These are phyloP conservation scores for Scaptomyza flava DNA, from an alignment of 2,888 invertebrate species.

Conservation along the genomic window DNA sequence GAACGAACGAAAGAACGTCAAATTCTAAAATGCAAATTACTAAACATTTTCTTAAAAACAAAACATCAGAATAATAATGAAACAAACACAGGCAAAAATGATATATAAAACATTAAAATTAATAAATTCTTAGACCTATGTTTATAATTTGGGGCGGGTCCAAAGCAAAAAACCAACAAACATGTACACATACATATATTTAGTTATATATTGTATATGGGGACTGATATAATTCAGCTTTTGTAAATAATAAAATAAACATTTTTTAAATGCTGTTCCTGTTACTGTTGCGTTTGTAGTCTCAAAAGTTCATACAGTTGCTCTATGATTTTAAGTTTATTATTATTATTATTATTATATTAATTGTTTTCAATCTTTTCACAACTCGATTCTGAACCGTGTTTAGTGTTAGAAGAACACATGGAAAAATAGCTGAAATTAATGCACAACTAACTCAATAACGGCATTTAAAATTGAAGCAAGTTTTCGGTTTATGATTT, in stretches of 20 bases:
- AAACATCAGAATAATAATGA: constrained; percentile 45
- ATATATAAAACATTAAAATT: constrained; percentile 29
- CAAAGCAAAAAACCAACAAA: constrained; percentile 37
- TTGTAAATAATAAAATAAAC: constrained; percentile 68
- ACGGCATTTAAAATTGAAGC: constrained; percentile 18
- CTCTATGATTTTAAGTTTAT: constrained; percentile 33
- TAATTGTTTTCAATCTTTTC: constrained; percentile 9
- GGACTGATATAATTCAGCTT: constrained; percentile 16
- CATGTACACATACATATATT: constrained; percentile 6
- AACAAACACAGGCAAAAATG: constrained; percentile 35
- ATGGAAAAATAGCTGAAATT: constrained; percentile 36
- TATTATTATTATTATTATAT: constrained; percentile 33
- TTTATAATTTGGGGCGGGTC: constrained; percentile 22
- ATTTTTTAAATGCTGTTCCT: constrained; percentile 78
- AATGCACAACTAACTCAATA: constrained; percentile 21
- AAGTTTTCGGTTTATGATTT: constrained; percentile 5
- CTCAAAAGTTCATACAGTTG: constrained; percentile 70
- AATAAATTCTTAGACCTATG: constrained; percentile 51
- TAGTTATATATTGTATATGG: constrained; percentile 8
- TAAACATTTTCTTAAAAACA: constrained; percentile 59
- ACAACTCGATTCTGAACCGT: constrained; percentile 30
- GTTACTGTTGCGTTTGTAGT: constrained; percentile 79
- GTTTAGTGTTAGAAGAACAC: constrained; percentile 29
- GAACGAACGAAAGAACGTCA: constrained; percentile 32
- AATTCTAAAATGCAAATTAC: constrained; percentile 51